Evolutionary conservation across 2,888 invertebrate species (phyloP), one percentile per base, ranked within the genome.

Genomic region (Drosophila paucipuncta): DNA sequence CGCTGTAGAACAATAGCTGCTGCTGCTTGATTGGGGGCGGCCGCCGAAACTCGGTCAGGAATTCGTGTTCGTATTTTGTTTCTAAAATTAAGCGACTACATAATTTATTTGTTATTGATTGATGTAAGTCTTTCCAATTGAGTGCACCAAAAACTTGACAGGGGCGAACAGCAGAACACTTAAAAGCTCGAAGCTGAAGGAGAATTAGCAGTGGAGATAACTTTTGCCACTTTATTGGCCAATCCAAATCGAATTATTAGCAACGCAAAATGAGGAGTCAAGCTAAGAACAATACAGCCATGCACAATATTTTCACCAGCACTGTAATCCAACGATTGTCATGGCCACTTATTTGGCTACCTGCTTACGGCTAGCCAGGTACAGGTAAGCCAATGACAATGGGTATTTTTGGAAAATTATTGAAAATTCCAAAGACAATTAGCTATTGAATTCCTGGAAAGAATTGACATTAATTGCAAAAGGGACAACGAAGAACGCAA

Each of bases 51-150:
- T 89, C 86, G 91, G 86, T 88, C 85, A 87, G 75, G 55, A 68
- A 53, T 55, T 83, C 60, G 67, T 72, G 78, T 82, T 82, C 76
- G 80, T 82, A 83, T 76, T 67, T 68, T 33, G 54, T 66, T 33
- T 70, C 88, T 87, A 88, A 89, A 91, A 77, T 85, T 90, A 88
- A 77, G 85, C 61, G 72, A 78, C 84, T 83, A 69, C 70, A 89
- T 73, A 75, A 86, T 78, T 70, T 77, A 70, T 70, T 68, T 73
- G 75, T 75, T 87, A 91, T 87, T 90, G 90, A 91, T 87, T 91
- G 72, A 33, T 54, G 53, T 41, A 69, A 67, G 71, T 68, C 58
- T 68, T 73, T 85, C 55, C 89, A 64, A 60, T 62, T 70, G 88
- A 78, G 61, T 61, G 63, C 57, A 31, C 60, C 55, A 28, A 49